A percentile compares a stretch with the other conserved stretches of the same genome.
Evolutionary conservation across 2,113 vertebrate genomes (phyloP).

Genomic region (Bubo bubo): DNA sequence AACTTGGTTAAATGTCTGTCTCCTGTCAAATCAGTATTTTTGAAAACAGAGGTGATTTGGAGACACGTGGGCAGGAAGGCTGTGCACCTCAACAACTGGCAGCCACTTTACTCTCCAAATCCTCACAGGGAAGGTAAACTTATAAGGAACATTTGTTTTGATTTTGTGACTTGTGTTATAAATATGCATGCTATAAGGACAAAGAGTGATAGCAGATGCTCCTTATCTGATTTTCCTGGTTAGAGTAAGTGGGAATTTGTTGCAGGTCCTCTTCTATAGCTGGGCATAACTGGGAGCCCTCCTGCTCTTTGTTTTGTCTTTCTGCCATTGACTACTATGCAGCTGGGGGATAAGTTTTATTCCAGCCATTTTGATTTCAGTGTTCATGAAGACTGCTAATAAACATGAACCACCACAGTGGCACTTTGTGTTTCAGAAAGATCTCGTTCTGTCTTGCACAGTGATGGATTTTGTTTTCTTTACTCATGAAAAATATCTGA

Average conservation of each 20-base stretch:
- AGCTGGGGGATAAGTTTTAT: neutral
- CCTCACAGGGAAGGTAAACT: neutral
- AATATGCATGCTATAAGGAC: neutral
- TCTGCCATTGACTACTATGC: neutral
- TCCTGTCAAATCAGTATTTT: slow-evolving; percentile 13
- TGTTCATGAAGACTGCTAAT: neutral
- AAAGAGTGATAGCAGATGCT: neutral
- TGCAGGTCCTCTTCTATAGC: neutral
- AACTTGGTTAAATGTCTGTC: neutral
- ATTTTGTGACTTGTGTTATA: neutral
- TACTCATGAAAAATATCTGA: neutral
- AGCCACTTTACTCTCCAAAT: neutral
- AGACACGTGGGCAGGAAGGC: neutral
- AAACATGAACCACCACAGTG: neutral
- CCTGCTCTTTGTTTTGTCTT: rapidly evolving
- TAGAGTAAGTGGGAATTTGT: neutral
- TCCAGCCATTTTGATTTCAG: neutral
- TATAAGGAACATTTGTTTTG: neutral
- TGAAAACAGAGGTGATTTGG: neutral
- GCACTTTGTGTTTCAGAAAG: neutral
- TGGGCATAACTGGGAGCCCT: neutral
- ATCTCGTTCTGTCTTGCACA: neutral
- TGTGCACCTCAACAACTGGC: neutral
- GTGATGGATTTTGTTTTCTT: neutral
- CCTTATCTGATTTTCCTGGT: neutral